Evolutionary conservation across 2,888 invertebrate genomes (phyloP).

Genomic region (Limnephilus auricula): DNA sequence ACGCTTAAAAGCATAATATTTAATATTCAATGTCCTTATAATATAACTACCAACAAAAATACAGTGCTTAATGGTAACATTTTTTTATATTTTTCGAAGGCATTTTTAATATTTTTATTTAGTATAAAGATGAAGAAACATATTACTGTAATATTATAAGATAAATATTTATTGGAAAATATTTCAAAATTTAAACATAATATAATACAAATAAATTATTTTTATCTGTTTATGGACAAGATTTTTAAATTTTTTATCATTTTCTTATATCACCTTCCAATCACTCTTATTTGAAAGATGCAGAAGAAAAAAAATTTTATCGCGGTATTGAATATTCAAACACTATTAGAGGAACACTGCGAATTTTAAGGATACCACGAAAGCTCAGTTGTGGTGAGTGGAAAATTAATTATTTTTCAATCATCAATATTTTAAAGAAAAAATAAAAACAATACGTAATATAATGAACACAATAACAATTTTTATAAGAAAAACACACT

Average conservation of each 20-base stretch:
- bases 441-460: no score
- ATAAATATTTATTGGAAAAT: not conserved
- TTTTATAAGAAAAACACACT: no score
- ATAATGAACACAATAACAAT: no score
- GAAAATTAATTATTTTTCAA: no score
- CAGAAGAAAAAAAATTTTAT: not conserved
- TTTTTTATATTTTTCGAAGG: constrained; percentile 33
- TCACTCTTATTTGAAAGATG: not conserved
- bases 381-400: not conserved
- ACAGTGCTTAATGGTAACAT: not conserved
- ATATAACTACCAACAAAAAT: constrained; percentile 17
- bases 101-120: constrained; percentile 18
- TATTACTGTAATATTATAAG: not conserved
- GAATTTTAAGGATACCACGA: not conserved
- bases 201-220: not conserved
- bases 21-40: not conserved
- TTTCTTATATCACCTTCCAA: no score
- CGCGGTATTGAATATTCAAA: not conserved
- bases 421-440: no score
- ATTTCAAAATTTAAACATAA: not conserved
- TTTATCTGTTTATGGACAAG: not conserved
- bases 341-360: not conserved
- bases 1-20: constrained; percentile 4
- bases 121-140: not conserved
- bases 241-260: not conserved